Percentiles rank a stretch among this genome's conserved stretches.
Conservation (phyloP, 2,888 invertebrate genomes). For the Cosmorhoe ocellata region DNA sequence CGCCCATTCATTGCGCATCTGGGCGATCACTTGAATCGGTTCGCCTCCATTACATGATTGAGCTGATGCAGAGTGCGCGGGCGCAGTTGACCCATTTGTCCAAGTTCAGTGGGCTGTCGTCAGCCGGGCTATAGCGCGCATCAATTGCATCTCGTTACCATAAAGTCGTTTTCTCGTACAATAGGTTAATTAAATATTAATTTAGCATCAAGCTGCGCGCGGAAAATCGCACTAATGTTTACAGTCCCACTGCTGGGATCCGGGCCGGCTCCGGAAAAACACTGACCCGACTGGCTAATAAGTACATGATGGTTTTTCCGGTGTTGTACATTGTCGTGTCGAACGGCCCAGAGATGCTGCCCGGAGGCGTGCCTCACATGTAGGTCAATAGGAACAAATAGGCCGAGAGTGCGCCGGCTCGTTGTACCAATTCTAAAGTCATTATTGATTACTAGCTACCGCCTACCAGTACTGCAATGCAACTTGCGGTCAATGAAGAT, state of each 20-base stretch:
- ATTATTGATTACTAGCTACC: constrained; percentile 19
- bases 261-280: no score
- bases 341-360: constrained; percentile 3
- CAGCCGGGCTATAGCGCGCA: constrained; percentile 1
- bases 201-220: no score
- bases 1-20: constrained; percentile 16
- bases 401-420: constrained; percentile 34
- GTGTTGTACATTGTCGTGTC: no score
- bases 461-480: constrained; percentile 19
- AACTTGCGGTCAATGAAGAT: no score
- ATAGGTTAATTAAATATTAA: no score
- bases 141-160: constrained; percentile 13
- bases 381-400: constrained; percentile 51
- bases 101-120: constrained; percentile 21
- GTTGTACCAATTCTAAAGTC: constrained; percentile 36
- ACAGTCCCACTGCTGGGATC: no score
- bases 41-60: constrained; percentile 3
- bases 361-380: constrained; percentile 28
- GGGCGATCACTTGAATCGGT: constrained; percentile 17
- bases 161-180: neutral
- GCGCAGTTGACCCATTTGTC: constrained; percentile 13
- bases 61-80: constrained; percentile 3
- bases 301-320: no score
- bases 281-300: no score
- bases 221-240: no score